Percentiles rank a stretch among this genome's conserved stretches.
phyloP scores from a whole-genome alignment of 53 echinoderm and acorn worm species.

The Patiria pectinifera region DNA sequence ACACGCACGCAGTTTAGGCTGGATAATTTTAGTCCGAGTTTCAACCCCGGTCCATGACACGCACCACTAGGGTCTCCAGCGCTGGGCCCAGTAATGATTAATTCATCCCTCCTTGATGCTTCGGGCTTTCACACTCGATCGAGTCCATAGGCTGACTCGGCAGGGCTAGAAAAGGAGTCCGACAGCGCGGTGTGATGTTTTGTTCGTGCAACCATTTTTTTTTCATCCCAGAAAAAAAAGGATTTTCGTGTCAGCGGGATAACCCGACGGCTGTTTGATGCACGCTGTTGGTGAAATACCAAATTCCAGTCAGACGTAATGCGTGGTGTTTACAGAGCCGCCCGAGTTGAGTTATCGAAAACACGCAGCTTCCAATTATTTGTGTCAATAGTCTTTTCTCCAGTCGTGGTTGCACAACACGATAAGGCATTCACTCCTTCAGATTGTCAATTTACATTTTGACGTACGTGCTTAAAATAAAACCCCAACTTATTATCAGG shows the following conservation, averaged over 20 bases:
- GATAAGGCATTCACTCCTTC: neutral
- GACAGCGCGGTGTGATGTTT: slow-evolving; percentile 31
- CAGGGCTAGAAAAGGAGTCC: slow-evolving; percentile 22
- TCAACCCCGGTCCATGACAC: neutral
- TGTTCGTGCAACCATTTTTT: slow-evolving; percentile 41
- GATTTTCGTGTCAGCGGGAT: neutral
- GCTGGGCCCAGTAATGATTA: slow-evolving; percentile 49
- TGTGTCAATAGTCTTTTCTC: neutral
- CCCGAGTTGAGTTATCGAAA: neutral
- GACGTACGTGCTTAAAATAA: neutral
- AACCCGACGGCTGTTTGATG: slow-evolving; percentile 44
- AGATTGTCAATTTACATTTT: neutral
- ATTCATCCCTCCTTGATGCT: slow-evolving; percentile 49
- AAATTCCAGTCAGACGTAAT: neutral
- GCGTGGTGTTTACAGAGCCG: neutral
- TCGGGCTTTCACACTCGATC: slow-evolving; percentile 58
- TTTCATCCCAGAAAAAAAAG: neutral
- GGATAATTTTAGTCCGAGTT: neutral
- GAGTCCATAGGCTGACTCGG: slow-evolving; percentile 45
- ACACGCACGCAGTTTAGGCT: neutral
- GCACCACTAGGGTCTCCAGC: slow-evolving; percentile 12
- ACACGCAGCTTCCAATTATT: neutral
- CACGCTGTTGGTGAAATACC: neutral
- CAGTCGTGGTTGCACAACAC: neutral
- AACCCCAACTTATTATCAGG: neutral